Conservation (phyloP, 2,888 invertebrate species). For the Neuroscelio doddi region DNA sequence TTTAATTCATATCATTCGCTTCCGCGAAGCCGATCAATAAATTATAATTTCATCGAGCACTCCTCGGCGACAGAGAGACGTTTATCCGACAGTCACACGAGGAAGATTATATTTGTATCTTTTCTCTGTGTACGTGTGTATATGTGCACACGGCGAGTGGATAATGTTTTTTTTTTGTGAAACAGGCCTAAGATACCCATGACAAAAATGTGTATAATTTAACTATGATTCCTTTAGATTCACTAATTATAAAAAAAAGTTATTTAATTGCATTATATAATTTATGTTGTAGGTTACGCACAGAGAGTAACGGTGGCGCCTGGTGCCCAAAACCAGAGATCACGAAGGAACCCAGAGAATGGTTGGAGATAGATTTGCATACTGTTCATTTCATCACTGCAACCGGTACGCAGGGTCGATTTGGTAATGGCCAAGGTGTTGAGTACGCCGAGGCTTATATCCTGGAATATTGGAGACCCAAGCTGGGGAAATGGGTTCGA, state of each 20-base stretch:
- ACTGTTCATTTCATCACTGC: conserved; percentile 86
- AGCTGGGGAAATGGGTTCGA: conserved; percentile 86
- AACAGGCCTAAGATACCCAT: too few species aligned
- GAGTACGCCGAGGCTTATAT: conserved; percentile 90
- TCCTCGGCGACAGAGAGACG: conserved; percentile 54
- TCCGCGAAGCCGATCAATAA: conserved; percentile 68
- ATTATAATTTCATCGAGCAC: conserved; percentile 68
- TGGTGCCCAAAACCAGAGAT: conserved; percentile 93
- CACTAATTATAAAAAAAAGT: neutral
- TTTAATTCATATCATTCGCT: conserved; percentile 70
- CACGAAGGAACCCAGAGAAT: conserved; percentile 83
- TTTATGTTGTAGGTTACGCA: conserved; percentile 79
- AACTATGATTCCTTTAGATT: too few species aligned
- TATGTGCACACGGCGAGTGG: too few species aligned
- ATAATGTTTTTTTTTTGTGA: too few species aligned
- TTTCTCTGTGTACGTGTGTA: conserved; percentile 19
- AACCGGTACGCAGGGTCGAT: conserved; percentile 89
- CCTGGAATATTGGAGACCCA: conserved; percentile 88
- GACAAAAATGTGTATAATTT: too few species aligned
- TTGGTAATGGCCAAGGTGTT: conserved; percentile 92
- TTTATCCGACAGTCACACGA: conserved; percentile 59
- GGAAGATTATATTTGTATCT: conserved; percentile 58
- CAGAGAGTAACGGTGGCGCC: conserved; percentile 89
- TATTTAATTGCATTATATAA: too few species aligned
- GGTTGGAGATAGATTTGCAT: conserved; percentile 87